A percentile compares a stretch with the other conserved stretches of the same genome.
Evolutionary conservation across 2,113 vertebrate species (phyloP).

Genomic region (Oxyura jamaicensis): DNA sequence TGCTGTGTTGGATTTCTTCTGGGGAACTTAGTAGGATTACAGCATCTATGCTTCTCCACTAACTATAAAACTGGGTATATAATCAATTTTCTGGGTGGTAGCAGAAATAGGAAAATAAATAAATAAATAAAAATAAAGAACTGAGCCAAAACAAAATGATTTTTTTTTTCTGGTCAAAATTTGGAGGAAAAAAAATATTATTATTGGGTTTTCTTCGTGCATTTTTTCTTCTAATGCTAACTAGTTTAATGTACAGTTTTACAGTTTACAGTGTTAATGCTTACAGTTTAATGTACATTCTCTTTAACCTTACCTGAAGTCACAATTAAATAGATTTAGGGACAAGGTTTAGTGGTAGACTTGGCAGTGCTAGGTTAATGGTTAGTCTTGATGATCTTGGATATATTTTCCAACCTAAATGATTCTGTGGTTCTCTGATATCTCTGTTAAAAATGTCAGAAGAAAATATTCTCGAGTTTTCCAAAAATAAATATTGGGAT

Average conservation of each 20-base stretch:
- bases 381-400: too few species aligned
- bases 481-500: background rate
- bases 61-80: background rate
- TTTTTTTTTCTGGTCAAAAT: background rate
- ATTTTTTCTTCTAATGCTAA: background rate
- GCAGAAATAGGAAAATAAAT: background rate
- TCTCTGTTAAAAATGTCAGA: background rate
- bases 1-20: background rate
- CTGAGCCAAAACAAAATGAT: background rate
- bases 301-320: background rate
- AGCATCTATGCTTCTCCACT: rapidly evolving
- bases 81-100: background rate
- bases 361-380: too few species aligned
- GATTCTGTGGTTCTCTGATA: background rate
- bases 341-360: too few species aligned
- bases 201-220: background rate
- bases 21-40: background rate
- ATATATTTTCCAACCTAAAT: too few species aligned
- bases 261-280: background rate
- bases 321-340: background rate
- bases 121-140: background rate
- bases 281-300: background rate
- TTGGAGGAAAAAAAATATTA: background rate
- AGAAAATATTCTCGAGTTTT: background rate
- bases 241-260: background rate